Conservation (phyloP, 1,140 invertebrate genomes). For the Odontomachus brunneus region DNA sequence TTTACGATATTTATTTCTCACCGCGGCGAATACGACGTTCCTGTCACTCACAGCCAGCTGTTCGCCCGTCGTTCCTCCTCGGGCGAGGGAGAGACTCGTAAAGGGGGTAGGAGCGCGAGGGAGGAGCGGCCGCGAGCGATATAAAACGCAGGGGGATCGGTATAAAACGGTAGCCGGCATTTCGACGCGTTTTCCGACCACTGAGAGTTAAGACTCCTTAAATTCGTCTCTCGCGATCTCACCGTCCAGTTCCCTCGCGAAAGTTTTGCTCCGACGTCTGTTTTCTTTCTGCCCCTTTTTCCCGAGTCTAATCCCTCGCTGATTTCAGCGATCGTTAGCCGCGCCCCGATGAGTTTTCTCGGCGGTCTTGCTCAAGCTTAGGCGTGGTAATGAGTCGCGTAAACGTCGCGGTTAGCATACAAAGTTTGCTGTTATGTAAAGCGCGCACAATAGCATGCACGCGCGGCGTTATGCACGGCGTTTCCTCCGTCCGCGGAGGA, state of each 20-base stretch:
- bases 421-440: slow-evolving; percentile 67
- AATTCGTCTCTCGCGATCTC: slow-evolving; percentile 32
- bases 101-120: slow-evolving; percentile 51
- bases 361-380: slow-evolving; percentile 36
- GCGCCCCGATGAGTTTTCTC: slow-evolving; percentile 1
- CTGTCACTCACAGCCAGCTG: slow-evolving; percentile 78
- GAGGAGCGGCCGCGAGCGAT: slow-evolving; percentile 40
- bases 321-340: slow-evolving; percentile 15
- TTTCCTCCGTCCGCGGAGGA: slow-evolving; percentile 52
- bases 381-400: slow-evolving; percentile 61
- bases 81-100: slow-evolving; percentile 58
- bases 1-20: slow-evolving; percentile 78
- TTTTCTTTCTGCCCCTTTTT: background rate
- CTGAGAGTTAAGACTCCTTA: slow-evolving; percentile 10
- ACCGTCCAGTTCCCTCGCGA: background rate
- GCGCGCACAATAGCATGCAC: slow-evolving; percentile 8
- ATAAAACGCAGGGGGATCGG: slow-evolving; percentile 66
- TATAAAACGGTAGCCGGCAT: slow-evolving; percentile 37
- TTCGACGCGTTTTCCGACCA: slow-evolving; percentile 6
- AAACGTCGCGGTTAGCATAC: slow-evolving; percentile 56
- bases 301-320: slow-evolving; percentile 9
- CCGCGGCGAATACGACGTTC: slow-evolving; percentile 46
- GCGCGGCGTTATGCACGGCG: slow-evolving; percentile 29
- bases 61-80: slow-evolving; percentile 54
- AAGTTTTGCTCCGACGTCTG: background rate